Evolutionary conservation across 2,888 invertebrate species (phyloP).

Genomic region (Lysandra bellargus): DNA sequence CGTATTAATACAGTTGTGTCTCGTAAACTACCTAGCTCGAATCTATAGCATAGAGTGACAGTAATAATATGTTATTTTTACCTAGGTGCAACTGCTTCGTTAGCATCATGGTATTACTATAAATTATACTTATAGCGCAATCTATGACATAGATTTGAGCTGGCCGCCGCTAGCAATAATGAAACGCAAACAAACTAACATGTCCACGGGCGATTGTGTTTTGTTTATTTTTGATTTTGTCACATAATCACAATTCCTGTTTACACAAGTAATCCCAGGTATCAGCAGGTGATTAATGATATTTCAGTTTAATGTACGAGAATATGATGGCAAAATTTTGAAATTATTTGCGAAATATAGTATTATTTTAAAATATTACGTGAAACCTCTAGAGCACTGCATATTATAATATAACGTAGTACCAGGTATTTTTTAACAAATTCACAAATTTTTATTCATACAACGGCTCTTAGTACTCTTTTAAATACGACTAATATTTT

Average conservation of each 20-base stretch:
- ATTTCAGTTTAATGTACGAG: constrained; percentile 9
- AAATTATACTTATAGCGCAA: background rate
- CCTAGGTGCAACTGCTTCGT: background rate
- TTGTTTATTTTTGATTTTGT: constrained; percentile 62
- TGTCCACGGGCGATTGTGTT: constrained; percentile 54
- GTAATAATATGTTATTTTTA: background rate
- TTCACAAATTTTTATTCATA: no score
- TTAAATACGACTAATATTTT: no score
- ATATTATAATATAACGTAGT: no score
- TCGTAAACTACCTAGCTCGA: no score
- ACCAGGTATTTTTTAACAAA: no score
- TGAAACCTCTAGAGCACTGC: background rate
- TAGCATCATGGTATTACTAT: background rate
- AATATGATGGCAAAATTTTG: background rate
- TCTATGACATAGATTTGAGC: constrained; percentile 42
- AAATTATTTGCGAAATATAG: background rate
- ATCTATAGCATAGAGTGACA: background rate
- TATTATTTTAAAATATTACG: background rate
- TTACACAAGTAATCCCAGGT: constrained; percentile 31
- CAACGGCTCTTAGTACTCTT: no score
- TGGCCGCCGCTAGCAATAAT: constrained; percentile 67
- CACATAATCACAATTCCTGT: constrained; percentile 50
- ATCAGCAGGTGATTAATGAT: constrained; percentile 25
- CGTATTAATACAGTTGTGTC: no score
- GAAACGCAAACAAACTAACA: constrained; percentile 69